Evolutionary conservation across 37 sponge, comb jelly and placozoan species (phyloP), one percentile per base, ranked within the genome.

Genomic region (Haliclona indistincta): DNA sequence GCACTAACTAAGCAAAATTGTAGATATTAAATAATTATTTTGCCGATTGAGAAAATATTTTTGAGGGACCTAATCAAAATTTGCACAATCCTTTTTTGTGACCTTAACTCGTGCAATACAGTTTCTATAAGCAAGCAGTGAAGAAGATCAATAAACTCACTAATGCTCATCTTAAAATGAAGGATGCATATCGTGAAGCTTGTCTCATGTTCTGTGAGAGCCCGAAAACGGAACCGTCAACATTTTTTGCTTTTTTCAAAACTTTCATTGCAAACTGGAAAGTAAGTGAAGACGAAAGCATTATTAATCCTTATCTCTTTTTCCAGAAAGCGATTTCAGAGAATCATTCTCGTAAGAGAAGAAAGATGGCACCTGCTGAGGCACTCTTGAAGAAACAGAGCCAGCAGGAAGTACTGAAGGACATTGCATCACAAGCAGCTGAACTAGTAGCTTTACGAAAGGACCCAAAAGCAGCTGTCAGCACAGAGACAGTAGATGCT

Each of bases 171-270:
- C 43, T 81, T 0, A 84, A 84, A 68, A 93, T 93, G 94, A 86
- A 93, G 52, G 86, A 93, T 51, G 94, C 86, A 1, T 93, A 88
- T 58, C 49, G 77, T 17, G 83, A 88, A 45, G 89, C 81, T 28
- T 93, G 94, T 60, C 67, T 71, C 72, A 79, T 88, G 82, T 93
- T 88, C 71, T 47, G 75, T 26, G 94, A 93, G 78, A 83, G 71
- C 68, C 76, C 94, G 28, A 80, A 79, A 40, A 70, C 70, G 1
- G 84, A 93, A 5, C 94, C 94, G 6, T 53, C 87, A 0, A 77
- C 87, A 56, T 93, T 93, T 70, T 93, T 93, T 43, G 56, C 73
- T 2, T 63, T 67, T 45, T 93, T 93, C 44, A n/a, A 62, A 30
- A 67, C 42, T 32, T 93, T 93, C 58, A 71, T 85, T 32, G 52